phyloP scores from a whole-genome alignment of 2,797 vertebrate species.

The Anabas testudineus region DNA sequence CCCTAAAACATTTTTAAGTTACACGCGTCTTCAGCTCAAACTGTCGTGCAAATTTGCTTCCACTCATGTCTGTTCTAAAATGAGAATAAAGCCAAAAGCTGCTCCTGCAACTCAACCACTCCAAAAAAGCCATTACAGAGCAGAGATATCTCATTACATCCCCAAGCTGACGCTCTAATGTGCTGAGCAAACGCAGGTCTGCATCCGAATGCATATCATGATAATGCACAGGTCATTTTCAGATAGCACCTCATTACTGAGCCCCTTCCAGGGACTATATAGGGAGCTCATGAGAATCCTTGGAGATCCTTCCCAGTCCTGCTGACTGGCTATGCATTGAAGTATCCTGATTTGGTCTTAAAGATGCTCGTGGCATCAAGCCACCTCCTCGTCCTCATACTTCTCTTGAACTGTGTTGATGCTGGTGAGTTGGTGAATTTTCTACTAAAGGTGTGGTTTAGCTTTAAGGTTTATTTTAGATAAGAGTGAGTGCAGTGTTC shows the following conservation, averaged over 20 bases:
- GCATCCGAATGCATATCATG: background rate
- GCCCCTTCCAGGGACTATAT: slow-evolving; percentile 33
- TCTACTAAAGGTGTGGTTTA: background rate
- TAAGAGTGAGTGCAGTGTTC: too few species aligned
- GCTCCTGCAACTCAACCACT: slow-evolving; percentile 10
- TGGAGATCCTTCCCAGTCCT: background rate
- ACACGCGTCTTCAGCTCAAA: too few species aligned
- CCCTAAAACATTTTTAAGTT: too few species aligned
- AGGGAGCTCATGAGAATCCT: background rate
- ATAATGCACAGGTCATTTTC: slow-evolving; percentile 14
- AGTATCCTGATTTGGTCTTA: background rate
- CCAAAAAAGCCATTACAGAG: slow-evolving; percentile 40
- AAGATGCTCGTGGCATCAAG: slow-evolving; percentile 55
- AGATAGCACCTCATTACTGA: slow-evolving; percentile 5
- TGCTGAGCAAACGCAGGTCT: slow-evolving; percentile 52
- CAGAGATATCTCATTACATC: slow-evolving; percentile 52
- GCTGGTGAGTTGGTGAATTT: slow-evolving; percentile 57
- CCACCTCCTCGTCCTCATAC: slow-evolving; percentile 35
- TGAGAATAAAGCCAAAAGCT: background rate
- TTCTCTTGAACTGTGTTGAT: slow-evolving; percentile 46
- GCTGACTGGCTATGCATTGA: background rate
- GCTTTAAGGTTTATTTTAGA: too few species aligned
- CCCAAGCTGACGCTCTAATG: slow-evolving; percentile 50
- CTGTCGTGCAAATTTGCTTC: too few species aligned
- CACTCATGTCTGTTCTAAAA: too few species aligned